Conservation (phyloP, 2,888 invertebrate species). For the Ochropleura plecta region DNA sequence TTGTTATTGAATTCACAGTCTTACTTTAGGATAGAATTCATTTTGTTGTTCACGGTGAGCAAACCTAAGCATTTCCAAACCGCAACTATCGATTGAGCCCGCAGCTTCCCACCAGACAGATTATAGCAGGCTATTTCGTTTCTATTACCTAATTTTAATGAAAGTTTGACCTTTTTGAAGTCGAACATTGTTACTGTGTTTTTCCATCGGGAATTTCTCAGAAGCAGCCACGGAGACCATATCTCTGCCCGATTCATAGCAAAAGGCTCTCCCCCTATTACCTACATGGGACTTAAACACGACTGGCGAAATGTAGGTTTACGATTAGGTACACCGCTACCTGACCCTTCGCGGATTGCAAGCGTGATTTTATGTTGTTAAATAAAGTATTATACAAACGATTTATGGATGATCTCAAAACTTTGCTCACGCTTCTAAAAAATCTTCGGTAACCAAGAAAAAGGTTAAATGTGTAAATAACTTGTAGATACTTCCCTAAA, state of each 20-base stretch:
- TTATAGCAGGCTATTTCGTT: neutral
- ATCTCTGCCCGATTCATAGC: too few species aligned
- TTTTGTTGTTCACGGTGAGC: neutral
- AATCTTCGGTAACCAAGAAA: conserved; percentile 39
- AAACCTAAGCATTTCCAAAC: neutral
- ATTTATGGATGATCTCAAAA: neutral
- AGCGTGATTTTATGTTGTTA: neutral
- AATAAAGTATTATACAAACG: neutral
- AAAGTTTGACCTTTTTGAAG: neutral
- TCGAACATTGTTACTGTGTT: too few species aligned
- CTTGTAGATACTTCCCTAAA: conserved; percentile 51
- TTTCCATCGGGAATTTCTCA: too few species aligned
- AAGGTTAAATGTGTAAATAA: conserved; percentile 55
- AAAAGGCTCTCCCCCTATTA: too few species aligned
- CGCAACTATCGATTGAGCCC: conserved; percentile 15
- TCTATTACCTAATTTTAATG: neutral
- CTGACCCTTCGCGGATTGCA: too few species aligned
- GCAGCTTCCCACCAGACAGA: neutral
- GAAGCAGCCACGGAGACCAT: too few species aligned
- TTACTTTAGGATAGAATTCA: neutral
- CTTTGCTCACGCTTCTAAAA: conserved; percentile 14
- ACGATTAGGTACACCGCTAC: too few species aligned
- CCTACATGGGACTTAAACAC: too few species aligned
- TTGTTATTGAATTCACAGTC: neutral
- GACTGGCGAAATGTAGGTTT: too few species aligned